Base-by-base conservation (phyloP, 2,113 vertebrate genomes). In the Ochotona curzoniae region DNA sequence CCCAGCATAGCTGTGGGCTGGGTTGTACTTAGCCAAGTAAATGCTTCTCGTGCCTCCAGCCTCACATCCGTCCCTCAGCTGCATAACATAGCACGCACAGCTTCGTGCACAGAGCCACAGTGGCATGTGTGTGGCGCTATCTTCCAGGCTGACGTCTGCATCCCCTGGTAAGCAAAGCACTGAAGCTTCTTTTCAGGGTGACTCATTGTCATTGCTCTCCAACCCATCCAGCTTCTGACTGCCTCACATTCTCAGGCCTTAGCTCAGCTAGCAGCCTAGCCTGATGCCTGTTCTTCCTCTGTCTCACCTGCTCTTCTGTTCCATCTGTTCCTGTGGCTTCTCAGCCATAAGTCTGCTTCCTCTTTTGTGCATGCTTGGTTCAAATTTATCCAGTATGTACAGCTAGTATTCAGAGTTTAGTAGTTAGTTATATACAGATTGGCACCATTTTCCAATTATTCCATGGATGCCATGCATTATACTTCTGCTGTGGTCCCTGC, bases 331-430 rank as follows among this genome's bases (percentile, higher is more conserved):
- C 89, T 8, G 0, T 20, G 28, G 7, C 26, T 51, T 17, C 47
- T 23, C 60, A 32, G 32, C 74, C 49, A 0, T 7, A 30, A 51
- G 47, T 5, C 64, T 4, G 18, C 35, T n/a, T 83, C 38, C 57
- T 73, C 1, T 35, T 44, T 61, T 32, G 69, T 86, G 79, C 90
- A 74, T 63, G 30, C 61, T 87, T 89, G 21, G 26, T 75, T 78
- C 83, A 64, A 74, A 32, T 71, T 66, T 60, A 21, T 88, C 78
- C 44, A 38, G 35, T 54, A 76, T 89, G 84, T 86, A n/a, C 30
- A 86, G 70, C 67, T 23, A 7, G 57, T 38, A 9, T 85, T 78
- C 5, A 80, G 32, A 67, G 83, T 66, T 54, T 63, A 3, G 17
- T 51, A 17, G 28, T 49, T 79, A 54, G 23, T 61, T 86, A 70